Evolutionary conservation across 2,888 invertebrate species (phyloP), one percentile per base, ranked within the genome.

Genomic region (Apamea anceps): DNA sequence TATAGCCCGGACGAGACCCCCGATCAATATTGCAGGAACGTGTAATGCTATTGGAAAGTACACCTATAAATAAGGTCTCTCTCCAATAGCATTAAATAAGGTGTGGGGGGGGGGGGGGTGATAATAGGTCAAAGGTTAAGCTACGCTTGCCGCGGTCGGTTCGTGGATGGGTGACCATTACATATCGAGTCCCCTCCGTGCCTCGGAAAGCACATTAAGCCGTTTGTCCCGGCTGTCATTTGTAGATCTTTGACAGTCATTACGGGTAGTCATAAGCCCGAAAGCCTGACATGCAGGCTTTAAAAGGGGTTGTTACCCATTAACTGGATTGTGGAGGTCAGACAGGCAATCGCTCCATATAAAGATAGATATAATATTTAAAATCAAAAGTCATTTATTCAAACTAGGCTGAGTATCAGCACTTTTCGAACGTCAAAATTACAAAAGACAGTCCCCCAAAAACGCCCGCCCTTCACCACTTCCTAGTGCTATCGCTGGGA

Each of bases 21-120:
- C 66, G 57, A 85, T 78, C 84, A 75, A 85, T 85, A 84, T 45
- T 82, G 72, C 85, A 84, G 74, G 48, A 75, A 51, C 60, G 28
- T 63, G 62, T 18, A 42, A 62, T 45, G 10, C 10, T 48, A 57
- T 51, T 60, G n/a, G 37, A 67, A 54, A 68, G 60, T 25, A 28
- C 18, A 48, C 25, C 54, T 72, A 57, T 48, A 60, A 54, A 54
- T 54, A 37, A 54, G 32, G 25, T 32, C 10, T 10, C 32, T 32
- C 10, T 15, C 54, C 5, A 32, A 51, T 32, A 51, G 5, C 51
- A 18, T 71, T 54, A 10, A 54, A 32, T 54, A 71, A 54, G 25
- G 15, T 10, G 21, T 48, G 48, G 21, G 37, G 37, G 37, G 37
- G 42, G 42, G 42, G 37, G 37, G 37, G 7, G 0, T n/a, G 18